Evolutionary conservation across 37 sponge, comb jelly and placozoan genomes (phyloP).

Genomic region (Spongia lamella): DNA sequence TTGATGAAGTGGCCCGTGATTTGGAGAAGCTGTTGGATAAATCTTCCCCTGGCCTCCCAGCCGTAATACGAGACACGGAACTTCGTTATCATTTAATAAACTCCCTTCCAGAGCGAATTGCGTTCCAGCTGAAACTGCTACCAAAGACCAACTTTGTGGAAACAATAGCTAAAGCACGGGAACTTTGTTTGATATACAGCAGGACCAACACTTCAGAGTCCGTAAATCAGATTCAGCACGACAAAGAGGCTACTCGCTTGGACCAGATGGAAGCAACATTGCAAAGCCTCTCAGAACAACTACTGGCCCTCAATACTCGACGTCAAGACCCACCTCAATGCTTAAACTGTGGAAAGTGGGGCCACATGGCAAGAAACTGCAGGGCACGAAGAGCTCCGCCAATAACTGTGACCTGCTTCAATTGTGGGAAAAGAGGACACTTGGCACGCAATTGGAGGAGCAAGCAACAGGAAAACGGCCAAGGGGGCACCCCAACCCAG

Average conservation of each 20-base stretch:
- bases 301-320: background rate
- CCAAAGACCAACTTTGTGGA: background rate
- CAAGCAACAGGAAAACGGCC: no score
- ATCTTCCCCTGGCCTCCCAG: background rate
- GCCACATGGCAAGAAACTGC: constrained; percentile 7
- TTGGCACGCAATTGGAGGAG: no score
- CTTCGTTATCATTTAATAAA: background rate
- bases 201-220: background rate
- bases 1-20: no score
- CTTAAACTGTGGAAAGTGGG: background rate
- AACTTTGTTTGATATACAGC: background rate
- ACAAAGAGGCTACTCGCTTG: no score
- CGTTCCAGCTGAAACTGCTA: constrained; percentile 12
- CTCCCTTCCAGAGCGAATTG: no score
- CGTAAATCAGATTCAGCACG: background rate
- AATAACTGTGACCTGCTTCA: no score
- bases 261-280: background rate
- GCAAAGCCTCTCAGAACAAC: background rate
- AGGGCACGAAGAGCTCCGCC: no score
- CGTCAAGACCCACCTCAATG: background rate
- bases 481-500: no score
- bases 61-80: background rate
- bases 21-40: constrained; percentile 4
- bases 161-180: constrained; percentile 4
- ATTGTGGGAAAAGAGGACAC: no score